A percentile compares a stretch with the other conserved stretches of the same genome.
Evolutionary conservation across 2,797 vertebrate genomes (phyloP).

Genomic region (Oryzias dopingdopingensis): DNA sequence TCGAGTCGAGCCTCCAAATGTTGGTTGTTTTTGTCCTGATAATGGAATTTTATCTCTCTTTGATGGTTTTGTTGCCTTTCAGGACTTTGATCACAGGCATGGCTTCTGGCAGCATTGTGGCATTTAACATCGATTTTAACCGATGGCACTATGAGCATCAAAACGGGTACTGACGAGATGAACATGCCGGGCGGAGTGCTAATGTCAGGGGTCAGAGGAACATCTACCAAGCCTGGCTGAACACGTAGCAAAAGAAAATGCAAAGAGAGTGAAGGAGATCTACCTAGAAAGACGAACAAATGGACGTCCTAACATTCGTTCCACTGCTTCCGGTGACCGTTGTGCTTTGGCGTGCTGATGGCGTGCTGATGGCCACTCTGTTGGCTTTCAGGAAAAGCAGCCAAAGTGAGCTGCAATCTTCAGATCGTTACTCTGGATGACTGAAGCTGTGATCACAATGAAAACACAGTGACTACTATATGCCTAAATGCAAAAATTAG

Average conservation of each 20-base stretch:
- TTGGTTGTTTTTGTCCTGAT: conserved; percentile 1
- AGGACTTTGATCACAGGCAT: conserved; percentile 98
- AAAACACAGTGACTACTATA: conserved; percentile 17
- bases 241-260: conserved; percentile 12
- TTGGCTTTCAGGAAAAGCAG: conserved; percentile 38
- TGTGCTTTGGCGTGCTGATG: conserved; percentile 3
- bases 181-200: not conserved
- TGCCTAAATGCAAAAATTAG: too few species aligned
- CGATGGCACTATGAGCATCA: conserved; percentile 99
- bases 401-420: conserved; percentile 24
- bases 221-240: conserved; percentile 6
- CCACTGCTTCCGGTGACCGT: conserved; percentile 19
- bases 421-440: conserved; percentile 19
- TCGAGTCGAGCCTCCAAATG: not conserved
- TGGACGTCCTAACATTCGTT: conserved; percentile 14
- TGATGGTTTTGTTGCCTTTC: conserved; percentile 35
- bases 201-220: conserved; percentile 6
- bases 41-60: conserved; percentile 4
- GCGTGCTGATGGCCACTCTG: conserved; percentile 16
- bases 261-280: conserved; percentile 8
- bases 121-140: conserved; percentile 99
- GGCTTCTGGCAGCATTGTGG: conserved; percentile 98
- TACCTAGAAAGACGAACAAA: conserved; percentile 10
- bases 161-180: conserved; percentile 87
- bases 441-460: conserved; percentile 25